phyloP scores from a whole-genome alignment of 2,888 invertebrate species.

The Xestia c-nigrum region DNA sequence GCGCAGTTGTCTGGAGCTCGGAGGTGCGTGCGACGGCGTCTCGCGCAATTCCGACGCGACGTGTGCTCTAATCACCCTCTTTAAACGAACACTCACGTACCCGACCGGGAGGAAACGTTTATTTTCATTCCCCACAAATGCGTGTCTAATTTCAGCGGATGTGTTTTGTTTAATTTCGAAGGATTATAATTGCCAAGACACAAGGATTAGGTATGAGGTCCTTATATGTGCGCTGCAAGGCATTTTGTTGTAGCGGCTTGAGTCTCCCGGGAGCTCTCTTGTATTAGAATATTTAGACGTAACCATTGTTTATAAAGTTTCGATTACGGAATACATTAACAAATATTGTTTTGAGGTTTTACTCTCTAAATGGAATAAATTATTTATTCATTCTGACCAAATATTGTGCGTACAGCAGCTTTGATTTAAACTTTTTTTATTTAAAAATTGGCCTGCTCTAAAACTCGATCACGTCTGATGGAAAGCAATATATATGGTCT shows the following conservation, averaged over 20 bases:
- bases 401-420: background rate
- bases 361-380: conserved; percentile 6
- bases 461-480: too few relatives aligned
- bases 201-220: conserved; percentile 60
- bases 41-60: conserved; percentile 79
- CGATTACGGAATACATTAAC: conserved; percentile 31
- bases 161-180: conserved; percentile 84
- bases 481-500: too few relatives aligned
- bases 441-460: too few relatives aligned
- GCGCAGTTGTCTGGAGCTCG: conserved; percentile 72
- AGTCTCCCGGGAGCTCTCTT: conserved; percentile 20
- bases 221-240: conserved; percentile 37
- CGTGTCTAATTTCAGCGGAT: conserved; percentile 83
- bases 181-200: conserved; percentile 77
- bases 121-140: conserved; percentile 87
- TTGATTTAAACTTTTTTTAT: background rate
- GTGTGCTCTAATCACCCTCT: conserved; percentile 86
- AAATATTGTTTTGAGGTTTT: background rate
- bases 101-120: conserved; percentile 79
- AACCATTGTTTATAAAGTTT: conserved; percentile 39
- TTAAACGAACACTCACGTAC: conserved; percentile 84
- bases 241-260: conserved; percentile 31
- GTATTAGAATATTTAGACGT: conserved; percentile 29
- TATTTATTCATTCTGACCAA: conserved; percentile 5
- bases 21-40: conserved; percentile 77